Percentiles rank a stretch among this genome's conserved stretches.
phyloP scores from a whole-genome alignment of 2,888 invertebrate species.

The Scaptodrosophila latifasciaeformis region DNA sequence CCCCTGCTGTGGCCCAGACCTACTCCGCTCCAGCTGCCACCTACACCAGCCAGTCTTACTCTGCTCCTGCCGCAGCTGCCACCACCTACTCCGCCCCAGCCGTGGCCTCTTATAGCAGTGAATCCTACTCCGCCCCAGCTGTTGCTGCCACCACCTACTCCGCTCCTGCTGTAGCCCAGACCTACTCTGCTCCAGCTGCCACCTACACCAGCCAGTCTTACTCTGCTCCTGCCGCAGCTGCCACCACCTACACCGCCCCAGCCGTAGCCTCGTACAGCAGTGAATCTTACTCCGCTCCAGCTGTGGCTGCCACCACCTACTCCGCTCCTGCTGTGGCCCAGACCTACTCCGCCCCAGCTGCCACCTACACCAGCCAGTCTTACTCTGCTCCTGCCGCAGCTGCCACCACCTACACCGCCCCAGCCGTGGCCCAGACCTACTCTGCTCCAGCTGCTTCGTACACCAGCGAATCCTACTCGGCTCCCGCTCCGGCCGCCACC shows the following conservation, averaged over 20 bases:
- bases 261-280: constrained; percentile 14
- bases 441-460: constrained; percentile 11
- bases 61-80: constrained; percentile 19
- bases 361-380: constrained; percentile 4
- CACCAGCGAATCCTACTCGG: constrained; percentile 8
- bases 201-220: constrained; percentile 10
- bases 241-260: constrained; percentile 14
- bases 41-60: neutral
- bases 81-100: constrained; percentile 16
- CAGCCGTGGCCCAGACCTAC: constrained; percentile 10
- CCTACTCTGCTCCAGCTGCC: constrained; percentile 24
- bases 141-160: constrained; percentile 18
- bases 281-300: constrained; percentile 21
- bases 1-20: constrained; percentile 16
- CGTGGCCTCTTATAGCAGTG: constrained; percentile 9
- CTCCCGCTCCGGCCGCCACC: constrained; percentile 23
- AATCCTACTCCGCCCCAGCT: constrained; percentile 20
- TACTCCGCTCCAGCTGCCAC: constrained; percentile 18
- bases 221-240: constrained; percentile 27
- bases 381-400: constrained; percentile 19
- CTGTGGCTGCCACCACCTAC: constrained; percentile 13
- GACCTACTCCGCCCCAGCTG: constrained; percentile 17
- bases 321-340: constrained; percentile 18
- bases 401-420: constrained; percentile 11
- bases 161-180: constrained; percentile 16